phyloP scores from a whole-genome alignment of 2,888 invertebrate species.

The Yponomeuta evonymella region DNA sequence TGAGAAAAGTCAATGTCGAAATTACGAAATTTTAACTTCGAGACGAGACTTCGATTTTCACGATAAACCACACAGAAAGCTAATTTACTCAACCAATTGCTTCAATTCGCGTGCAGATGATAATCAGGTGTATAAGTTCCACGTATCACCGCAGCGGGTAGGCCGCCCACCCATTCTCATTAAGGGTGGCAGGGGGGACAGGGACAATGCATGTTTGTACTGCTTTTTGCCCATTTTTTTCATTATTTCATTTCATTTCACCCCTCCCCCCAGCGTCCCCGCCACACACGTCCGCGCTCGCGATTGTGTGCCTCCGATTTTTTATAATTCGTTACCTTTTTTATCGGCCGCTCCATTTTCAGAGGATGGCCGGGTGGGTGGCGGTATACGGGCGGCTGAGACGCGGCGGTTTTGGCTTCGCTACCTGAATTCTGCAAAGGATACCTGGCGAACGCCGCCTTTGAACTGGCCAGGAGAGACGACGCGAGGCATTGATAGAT shows the following conservation, averaged over 20 bases:
- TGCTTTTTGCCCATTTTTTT: constrained; percentile 76
- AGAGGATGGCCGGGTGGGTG: constrained; percentile 59
- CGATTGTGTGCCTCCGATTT: constrained; percentile 73
- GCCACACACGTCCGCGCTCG: constrained; percentile 71
- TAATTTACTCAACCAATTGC: background rate
- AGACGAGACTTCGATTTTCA: background rate
- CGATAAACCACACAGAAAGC: background rate
- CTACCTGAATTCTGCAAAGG: background rate
- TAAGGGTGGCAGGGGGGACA: constrained; percentile 56
- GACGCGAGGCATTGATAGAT: too few relatives aligned
- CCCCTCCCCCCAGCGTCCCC: constrained; percentile 37
- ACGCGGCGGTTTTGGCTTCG: constrained; percentile 1
- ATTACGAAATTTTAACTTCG: too few relatives aligned
- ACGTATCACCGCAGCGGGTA: constrained; percentile 42
- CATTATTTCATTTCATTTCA: constrained; percentile 77
- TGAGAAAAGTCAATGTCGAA: too few relatives aligned
- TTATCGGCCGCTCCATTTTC: constrained; percentile 76
- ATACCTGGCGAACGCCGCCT: too few relatives aligned
- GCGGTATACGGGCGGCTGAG: constrained; percentile 39
- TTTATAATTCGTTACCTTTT: constrained; percentile 77
- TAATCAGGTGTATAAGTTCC: constrained; percentile 66
- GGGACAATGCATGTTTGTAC: constrained; percentile 76
- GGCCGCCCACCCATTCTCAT: constrained; percentile 49
- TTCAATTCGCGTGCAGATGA: constrained; percentile 47
- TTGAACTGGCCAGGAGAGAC: too few relatives aligned